A percentile compares a stretch with the other conserved stretches of the same genome.
Conservation (phyloP, 2,797 vertebrate species). For the Semaprochilodus insignis region DNA sequence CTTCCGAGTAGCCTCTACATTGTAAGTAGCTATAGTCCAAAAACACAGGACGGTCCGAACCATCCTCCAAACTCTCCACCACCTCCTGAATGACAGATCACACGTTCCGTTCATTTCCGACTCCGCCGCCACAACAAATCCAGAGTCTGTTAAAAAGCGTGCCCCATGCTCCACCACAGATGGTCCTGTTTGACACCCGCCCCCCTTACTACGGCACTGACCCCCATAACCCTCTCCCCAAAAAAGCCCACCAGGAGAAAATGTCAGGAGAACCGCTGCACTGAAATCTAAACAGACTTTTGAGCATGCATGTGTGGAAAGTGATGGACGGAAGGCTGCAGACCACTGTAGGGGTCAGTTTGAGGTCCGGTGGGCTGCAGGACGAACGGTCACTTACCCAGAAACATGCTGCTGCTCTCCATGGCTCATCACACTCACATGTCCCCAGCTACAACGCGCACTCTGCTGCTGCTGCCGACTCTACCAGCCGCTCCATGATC, state of each 20-base stretch:
- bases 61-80: too few species aligned
- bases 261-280: not conserved
- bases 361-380: not conserved
- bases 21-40: too few species aligned
- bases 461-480: constrained; percentile 67
- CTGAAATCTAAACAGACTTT: not conserved
- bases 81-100: too few species aligned
- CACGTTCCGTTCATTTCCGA: too few species aligned
- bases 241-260: not conserved
- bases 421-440: constrained; percentile 85
- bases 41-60: too few species aligned
- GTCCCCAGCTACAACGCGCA: constrained; percentile 81
- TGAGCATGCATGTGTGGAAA: not conserved
- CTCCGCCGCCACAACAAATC: not conserved
- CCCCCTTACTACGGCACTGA: not conserved
- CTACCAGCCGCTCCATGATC: constrained; percentile 71
- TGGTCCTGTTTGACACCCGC: not conserved
- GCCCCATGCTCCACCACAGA: not conserved
- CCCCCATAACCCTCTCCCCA: not conserved
- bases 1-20: too few species aligned
- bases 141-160: not conserved
- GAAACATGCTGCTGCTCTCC: constrained; percentile 97
- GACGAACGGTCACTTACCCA: constrained; percentile 86
- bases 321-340: not conserved
- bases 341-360: not conserved